Base-by-base conservation (phyloP, 1,140 invertebrate genomes). In the Goniozus legneri region DNA sequence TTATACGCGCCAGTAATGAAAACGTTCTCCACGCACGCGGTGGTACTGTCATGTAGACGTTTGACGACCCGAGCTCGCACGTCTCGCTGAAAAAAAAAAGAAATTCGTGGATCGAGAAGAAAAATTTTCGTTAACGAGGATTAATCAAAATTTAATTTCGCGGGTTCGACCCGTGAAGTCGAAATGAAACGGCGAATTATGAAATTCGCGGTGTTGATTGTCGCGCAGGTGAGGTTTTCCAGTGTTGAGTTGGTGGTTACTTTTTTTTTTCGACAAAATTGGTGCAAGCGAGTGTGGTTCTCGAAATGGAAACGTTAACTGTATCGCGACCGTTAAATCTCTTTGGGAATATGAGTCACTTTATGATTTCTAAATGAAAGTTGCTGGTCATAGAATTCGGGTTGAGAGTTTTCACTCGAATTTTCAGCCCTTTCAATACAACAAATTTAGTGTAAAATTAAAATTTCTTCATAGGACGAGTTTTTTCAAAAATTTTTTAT, bases 1-100 rank as follows among this genome's bases (percentile, higher is more conserved):
- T 64, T 65, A 62, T 54, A 44, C 13, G 27, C 35, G 20, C 15
- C 60, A 67, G 65, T 68, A 65, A 68, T 68, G 60, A 68, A 65
- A 66, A 64, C 62, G 53, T 49, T 50, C 50, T 64, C 47, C 41
- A 44, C 54, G 54, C 44, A 48, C 44, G 47, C 48, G 50, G 55
- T 52, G 53, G 47, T 52, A 52, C 60, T 54, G 52, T 61, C 50
- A 53, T 58, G 52, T 56, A 59, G 49, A 21, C 43, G 33, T 44
- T 18, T 14, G 30, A 15, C n/a, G 27, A 21, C 18, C 24, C 19
- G 31, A 31, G 31, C 22, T 22, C 41, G 0, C 20, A 18, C 16
- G 35, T 7, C 3, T 8, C 19, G 47, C 40, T 52, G 37, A 44
- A 36, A 22, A 34, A 1, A 8, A 8, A 24, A 21, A 21, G 44